phyloP scores from a whole-genome alignment of 2,797 vertebrate species.

The Odontamblyopus lacepedii region DNA sequence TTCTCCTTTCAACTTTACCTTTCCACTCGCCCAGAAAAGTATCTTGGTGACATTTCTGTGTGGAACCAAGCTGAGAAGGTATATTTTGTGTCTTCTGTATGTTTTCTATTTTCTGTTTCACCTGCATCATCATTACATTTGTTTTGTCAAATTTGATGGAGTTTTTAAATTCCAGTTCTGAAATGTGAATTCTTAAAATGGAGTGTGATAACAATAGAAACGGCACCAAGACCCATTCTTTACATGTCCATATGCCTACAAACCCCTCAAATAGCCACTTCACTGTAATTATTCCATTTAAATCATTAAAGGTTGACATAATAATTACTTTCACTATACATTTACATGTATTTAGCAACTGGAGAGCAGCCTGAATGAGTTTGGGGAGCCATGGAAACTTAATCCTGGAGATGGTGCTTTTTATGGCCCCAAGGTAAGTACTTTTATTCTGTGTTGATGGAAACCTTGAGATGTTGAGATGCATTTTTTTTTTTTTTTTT shows the following conservation, averaged over 20 bases:
- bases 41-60: constrained; percentile 87
- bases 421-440: constrained; percentile 94
- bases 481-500: constrained; percentile 12
- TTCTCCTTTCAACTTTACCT: constrained; percentile 98
- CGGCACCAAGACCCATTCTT: not conserved
- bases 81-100: constrained; percentile 3
- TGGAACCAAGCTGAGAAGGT: constrained; percentile 98
- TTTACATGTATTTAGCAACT: constrained; percentile 85
- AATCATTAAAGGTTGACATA: constrained; percentile 14
- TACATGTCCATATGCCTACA: not conserved
- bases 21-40: constrained; percentile 96
- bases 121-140: not conserved
- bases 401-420: constrained; percentile 98
- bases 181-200: not conserved
- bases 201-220: not conserved
- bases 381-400: constrained; percentile 94
- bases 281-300: constrained; percentile 14
- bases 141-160: not conserved
- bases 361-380: constrained; percentile 94
- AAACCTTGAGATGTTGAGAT: constrained; percentile 43
- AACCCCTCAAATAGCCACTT: not conserved
- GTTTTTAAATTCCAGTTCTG: not conserved
- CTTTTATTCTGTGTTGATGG: not conserved
- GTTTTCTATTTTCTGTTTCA: not conserved
- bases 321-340: not conserved